These are phyloP conservation scores for Euplexia lucipara DNA, from an alignment of 2,888 invertebrate genomes.

Conservation along the genomic window DNA sequence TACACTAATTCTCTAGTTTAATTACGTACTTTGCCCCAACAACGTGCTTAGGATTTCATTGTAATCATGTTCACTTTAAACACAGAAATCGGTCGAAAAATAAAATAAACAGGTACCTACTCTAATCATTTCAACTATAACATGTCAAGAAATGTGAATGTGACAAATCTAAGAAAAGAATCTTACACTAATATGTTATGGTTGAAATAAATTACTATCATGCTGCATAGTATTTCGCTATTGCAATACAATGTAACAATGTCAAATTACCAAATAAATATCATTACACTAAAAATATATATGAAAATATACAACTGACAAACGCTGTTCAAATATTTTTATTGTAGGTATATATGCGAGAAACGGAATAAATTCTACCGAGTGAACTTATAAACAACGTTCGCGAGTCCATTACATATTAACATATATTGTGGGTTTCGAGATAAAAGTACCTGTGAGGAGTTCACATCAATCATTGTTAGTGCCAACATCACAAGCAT, in stretches of 20 bases:
- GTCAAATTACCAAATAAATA: constrained; percentile 64
- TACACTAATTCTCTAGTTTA: constrained; percentile 9
- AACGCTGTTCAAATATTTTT: constrained; percentile 36
- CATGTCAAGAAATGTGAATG: constrained; percentile 5
- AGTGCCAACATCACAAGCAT: constrained; percentile 65
- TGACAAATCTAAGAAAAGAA: not conserved
- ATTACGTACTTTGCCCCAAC: constrained; percentile 13
- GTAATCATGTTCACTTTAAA: constrained; percentile 28
- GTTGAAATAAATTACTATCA: constrained; percentile 60
- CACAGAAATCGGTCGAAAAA: constrained; percentile 61
- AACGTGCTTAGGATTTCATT: constrained; percentile 46
- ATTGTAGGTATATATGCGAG: not conserved
- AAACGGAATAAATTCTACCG: no score
- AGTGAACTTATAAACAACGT: constrained; percentile 47
- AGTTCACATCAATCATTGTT: constrained; percentile 61
- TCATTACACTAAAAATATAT: constrained; percentile 53
- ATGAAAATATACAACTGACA: constrained; percentile 45
- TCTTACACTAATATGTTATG: constrained; percentile 16
- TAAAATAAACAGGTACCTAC: constrained; percentile 42
- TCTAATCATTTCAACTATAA: constrained; percentile 57
- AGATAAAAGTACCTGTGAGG: constrained; percentile 66
- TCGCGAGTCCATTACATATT: constrained; percentile 32
- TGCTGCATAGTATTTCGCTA: constrained; percentile 65
- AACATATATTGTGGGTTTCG: constrained; percentile 61
- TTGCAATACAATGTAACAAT: constrained; percentile 56